Percentiles rank a stretch among this genome's conserved stretches.
Conservation (phyloP, 2,113 vertebrate genomes). For the Lophura nycthemera region DNA sequence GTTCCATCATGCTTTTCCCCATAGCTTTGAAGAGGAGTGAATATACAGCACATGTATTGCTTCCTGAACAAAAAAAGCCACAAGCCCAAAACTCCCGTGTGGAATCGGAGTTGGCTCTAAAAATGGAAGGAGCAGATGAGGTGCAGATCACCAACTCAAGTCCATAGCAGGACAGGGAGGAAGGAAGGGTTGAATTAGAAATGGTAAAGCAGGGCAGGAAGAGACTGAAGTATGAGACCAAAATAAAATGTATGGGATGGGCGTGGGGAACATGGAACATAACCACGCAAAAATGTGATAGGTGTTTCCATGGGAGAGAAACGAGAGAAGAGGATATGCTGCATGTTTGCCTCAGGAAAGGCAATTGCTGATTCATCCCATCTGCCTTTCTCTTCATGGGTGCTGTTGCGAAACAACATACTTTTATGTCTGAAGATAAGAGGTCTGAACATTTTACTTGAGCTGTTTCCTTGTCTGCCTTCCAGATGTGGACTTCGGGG, state of each 20-base stretch:
- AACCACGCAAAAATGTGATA: fast-evolving
- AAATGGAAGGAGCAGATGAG: background rate
- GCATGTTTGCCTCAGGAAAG: background rate
- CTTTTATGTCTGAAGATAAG: background rate
- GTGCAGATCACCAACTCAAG: background rate
- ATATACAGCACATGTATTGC: background rate
- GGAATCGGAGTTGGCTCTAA: background rate
- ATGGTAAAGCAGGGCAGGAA: background rate
- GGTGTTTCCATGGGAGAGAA: background rate
- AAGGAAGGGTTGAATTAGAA: background rate
- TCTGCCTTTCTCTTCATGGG: background rate
- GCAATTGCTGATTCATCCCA: background rate
- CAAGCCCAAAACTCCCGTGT: background rate
- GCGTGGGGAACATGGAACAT: background rate
- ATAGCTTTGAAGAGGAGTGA: background rate
- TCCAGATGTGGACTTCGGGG: background rate
- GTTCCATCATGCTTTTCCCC: background rate
- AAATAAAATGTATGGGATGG: background rate
- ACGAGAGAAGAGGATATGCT: background rate
- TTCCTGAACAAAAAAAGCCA: background rate
- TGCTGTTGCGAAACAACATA: background rate
- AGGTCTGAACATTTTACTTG: background rate
- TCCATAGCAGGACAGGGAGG: background rate
- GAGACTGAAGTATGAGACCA: background rate
- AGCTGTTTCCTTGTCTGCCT: background rate